Conservation (phyloP, 2,797 vertebrate species). For the Danio choprae region DNA sequence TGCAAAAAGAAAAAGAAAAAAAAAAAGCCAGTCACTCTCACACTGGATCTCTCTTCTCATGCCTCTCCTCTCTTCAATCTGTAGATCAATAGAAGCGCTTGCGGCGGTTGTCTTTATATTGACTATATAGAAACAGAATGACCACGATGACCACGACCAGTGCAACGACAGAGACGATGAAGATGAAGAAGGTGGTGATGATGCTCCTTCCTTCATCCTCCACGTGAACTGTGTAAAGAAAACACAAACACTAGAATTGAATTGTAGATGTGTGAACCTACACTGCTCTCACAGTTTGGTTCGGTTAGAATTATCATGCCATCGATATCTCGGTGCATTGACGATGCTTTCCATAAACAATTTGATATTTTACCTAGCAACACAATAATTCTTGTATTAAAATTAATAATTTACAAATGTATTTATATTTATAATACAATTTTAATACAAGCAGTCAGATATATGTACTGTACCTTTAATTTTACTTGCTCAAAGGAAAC, state of each 20-base stretch:
- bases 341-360: too few relatives aligned
- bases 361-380: too few relatives aligned
- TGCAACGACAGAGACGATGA: constrained; percentile 87
- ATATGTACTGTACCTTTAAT: too few relatives aligned
- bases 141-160: constrained; percentile 84
- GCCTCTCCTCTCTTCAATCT: not conserved
- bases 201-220: constrained; percentile 82
- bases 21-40: constrained; percentile 15
- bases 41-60: not conserved
- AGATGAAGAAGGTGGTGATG: constrained; percentile 85
- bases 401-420: too few relatives aligned
- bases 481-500: too few relatives aligned
- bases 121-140: constrained; percentile 82
- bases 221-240: constrained; percentile 75
- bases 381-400: too few relatives aligned
- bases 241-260: not conserved
- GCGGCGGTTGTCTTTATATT: constrained; percentile 91
- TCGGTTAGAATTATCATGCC: too few relatives aligned
- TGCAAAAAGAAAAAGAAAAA: not conserved
- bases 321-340: too few relatives aligned
- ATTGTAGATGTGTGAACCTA: too few relatives aligned
- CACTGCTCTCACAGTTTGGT: too few relatives aligned
- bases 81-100: constrained; percentile 92
- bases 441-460: too few relatives aligned
- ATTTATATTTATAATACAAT: too few relatives aligned